phyloP scores from a whole-genome alignment of 2,888 invertebrate genomes.

The Leucophora obtusa region DNA sequence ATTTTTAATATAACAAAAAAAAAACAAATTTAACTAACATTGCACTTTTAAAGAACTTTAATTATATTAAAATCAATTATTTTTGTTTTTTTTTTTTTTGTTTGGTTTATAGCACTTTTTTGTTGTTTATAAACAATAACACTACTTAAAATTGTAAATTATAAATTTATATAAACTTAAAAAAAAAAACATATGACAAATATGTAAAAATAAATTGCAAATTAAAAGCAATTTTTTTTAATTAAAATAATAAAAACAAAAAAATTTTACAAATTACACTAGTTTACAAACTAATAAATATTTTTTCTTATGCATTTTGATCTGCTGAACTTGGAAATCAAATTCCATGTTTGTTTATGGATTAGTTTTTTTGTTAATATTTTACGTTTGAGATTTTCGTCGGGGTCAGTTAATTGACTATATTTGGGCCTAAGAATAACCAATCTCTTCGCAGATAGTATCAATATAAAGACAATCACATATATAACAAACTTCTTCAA shows the following conservation, averaged over 20 bases:
- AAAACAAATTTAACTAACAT: conserved; percentile 21
- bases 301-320: too few relatives aligned
- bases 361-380: too few relatives aligned
- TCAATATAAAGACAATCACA: too few relatives aligned
- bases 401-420: too few relatives aligned
- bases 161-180: conserved; percentile 30
- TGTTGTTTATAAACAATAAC: background rate
- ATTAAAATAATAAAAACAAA: conserved; percentile 14
- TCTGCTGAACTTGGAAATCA: too few relatives aligned
- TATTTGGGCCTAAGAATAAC: too few relatives aligned
- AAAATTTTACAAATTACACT: conserved; percentile 13
- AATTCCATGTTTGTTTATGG: too few relatives aligned
- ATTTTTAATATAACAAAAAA: background rate
- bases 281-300: too few relatives aligned
- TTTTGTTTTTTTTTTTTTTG: background rate
- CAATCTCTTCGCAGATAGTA: too few relatives aligned
- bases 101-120: conserved; percentile 17
- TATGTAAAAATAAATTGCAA: background rate
- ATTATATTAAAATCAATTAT: background rate
- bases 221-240: background rate
- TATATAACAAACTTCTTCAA: too few relatives aligned
- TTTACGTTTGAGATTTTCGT: too few relatives aligned
- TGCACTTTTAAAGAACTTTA: conserved; percentile 20
- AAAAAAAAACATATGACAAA: background rate
- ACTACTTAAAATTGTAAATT: background rate